A percentile compares a stretch with the other conserved stretches of the same genome.
phyloP scores from a whole-genome alignment of 1,140 invertebrate species.

The Drosophila prosaltans region DNA sequence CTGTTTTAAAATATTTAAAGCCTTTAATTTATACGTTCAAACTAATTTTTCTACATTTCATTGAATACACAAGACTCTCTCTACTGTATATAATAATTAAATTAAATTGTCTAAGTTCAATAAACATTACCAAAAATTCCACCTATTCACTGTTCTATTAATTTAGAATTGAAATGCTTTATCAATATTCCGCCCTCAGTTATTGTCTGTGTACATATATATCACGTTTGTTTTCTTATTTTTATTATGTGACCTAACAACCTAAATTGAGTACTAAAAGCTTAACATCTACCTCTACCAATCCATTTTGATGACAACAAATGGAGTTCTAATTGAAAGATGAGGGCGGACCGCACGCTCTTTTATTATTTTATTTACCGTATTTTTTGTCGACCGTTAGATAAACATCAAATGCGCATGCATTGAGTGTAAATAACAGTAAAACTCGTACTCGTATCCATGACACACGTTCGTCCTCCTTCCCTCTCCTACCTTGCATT shows the following conservation, averaged over 20 bases:
- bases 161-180: background rate
- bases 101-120: too few species aligned
- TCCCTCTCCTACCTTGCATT: background rate
- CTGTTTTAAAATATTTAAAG: too few species aligned
- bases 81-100: too few species aligned
- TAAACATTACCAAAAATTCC: too few species aligned
- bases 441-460: constrained; percentile 13
- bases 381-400: constrained; percentile 14
- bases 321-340: constrained; percentile 23
- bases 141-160: too few species aligned
- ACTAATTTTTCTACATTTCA: too few species aligned
- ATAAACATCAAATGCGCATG: constrained; percentile 21
- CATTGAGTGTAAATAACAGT: constrained; percentile 20
- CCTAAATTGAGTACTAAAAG: constrained; percentile 14
- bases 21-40: too few species aligned
- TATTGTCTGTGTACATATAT: background rate
- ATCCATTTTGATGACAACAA: background rate
- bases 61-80: too few species aligned
- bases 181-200: background rate
- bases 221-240: background rate
- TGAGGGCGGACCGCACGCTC: constrained; percentile 13
- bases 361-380: constrained; percentile 16
- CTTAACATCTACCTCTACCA: background rate
- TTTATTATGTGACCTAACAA: constrained; percentile 3
- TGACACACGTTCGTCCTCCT: background rate